Evolutionary conservation across 2,888 invertebrate species (phyloP).

Genomic region (Aproaerema taeniolella): DNA sequence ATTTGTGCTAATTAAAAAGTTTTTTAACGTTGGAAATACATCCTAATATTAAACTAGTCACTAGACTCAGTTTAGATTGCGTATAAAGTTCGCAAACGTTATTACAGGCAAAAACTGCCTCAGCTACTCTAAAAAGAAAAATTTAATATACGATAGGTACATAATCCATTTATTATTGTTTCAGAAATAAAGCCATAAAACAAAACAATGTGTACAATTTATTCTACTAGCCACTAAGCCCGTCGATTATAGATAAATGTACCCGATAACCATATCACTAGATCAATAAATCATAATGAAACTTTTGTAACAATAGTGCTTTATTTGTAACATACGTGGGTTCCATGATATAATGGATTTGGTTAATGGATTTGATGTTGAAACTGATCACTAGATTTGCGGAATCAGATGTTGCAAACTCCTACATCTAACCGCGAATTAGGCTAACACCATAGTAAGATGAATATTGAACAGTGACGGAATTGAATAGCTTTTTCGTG

Average conservation of each 20-base stretch:
- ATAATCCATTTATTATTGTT: too few species aligned
- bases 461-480: too few species aligned
- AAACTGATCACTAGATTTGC: too few species aligned
- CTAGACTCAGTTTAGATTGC: too few species aligned
- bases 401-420: too few species aligned
- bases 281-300: constrained; percentile 62
- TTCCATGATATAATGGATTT: constrained; percentile 17
- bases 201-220: constrained; percentile 17
- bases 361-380: constrained; percentile 11
- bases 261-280: constrained; percentile 58
- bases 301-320: constrained; percentile 33
- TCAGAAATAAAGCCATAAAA: constrained; percentile 9
- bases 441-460: background rate
- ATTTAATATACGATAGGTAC: background rate
- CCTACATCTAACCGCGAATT: constrained; percentile 4
- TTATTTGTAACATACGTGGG: constrained; percentile 29
- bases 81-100: background rate
- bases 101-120: background rate
- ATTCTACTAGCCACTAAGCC: constrained; percentile 25
- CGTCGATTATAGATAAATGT: constrained; percentile 49
- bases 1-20: constrained; percentile 48
- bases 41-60: too few species aligned
- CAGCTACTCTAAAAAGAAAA: background rate
- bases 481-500: too few species aligned
- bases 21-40: too few species aligned